Conservation (phyloP, 2,888 invertebrate genomes). For the Macaria notata region DNA sequence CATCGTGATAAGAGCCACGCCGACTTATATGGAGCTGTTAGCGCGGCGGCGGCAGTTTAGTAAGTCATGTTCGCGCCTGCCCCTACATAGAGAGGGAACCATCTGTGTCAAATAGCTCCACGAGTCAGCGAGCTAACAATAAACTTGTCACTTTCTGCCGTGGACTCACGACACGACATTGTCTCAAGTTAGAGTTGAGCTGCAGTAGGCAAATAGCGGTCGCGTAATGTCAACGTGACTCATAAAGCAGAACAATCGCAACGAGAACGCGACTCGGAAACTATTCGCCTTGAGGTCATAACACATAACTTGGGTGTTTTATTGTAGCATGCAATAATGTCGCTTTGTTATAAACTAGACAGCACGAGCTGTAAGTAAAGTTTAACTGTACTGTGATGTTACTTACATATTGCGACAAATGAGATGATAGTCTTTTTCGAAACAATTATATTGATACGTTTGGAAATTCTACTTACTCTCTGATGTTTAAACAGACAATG, state of each 20-base stretch:
- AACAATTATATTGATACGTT: no score
- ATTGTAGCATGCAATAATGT: constrained; percentile 47
- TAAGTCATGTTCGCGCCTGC: constrained; percentile 41
- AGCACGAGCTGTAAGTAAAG: not conserved
- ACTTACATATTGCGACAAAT: no score
- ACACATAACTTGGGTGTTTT: constrained; percentile 56
- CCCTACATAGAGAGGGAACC: constrained; percentile 42
- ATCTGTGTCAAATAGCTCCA: constrained; percentile 10
- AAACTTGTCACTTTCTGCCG: constrained; percentile 36
- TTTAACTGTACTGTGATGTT: no score
- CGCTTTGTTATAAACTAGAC: constrained; percentile 3
- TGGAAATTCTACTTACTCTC: no score
- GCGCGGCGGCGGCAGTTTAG: constrained; percentile 26
- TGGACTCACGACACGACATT: constrained; percentile 33
- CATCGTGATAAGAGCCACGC: constrained; percentile 37
- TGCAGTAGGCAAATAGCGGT: constrained; percentile 30
- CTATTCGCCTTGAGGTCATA: constrained; percentile 55
- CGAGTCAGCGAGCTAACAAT: constrained; percentile 25
- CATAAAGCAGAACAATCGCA: constrained; percentile 50
- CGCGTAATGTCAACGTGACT: constrained; percentile 44
- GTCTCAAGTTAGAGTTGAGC: constrained; percentile 29
- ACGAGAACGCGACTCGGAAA: constrained; percentile 50
- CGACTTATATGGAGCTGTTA: constrained; percentile 26
- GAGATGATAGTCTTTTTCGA: no score
- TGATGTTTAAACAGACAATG: no score